Percentiles rank a stretch among this genome's conserved stretches.
phyloP scores from a whole-genome alignment of 2,888 invertebrate species.

The Eupithecia tripunctaria region DNA sequence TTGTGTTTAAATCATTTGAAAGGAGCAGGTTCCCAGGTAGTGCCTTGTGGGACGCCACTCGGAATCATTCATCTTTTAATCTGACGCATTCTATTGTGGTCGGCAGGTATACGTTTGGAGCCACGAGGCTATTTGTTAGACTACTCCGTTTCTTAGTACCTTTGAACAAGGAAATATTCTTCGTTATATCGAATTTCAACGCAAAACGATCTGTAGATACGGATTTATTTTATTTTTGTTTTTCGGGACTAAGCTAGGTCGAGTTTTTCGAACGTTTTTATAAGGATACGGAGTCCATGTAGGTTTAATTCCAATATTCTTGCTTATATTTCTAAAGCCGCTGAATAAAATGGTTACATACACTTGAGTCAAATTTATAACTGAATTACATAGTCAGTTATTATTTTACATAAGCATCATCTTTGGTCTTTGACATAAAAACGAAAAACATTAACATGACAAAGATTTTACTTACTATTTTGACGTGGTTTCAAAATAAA shows the following conservation, averaged over 20 bases:
- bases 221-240: neutral
- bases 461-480: neutral
- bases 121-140: slow-evolving; percentile 59
- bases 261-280: neutral
- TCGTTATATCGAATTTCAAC: slow-evolving; percentile 19
- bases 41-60: slow-evolving; percentile 67
- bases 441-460: neutral
- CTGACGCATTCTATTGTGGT: slow-evolving; percentile 80
- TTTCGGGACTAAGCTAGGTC: neutral
- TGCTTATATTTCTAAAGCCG: neutral
- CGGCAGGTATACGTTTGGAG: slow-evolving; percentile 58
- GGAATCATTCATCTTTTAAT: slow-evolving; percentile 83
- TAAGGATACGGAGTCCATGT: neutral
- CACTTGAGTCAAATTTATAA: neutral
- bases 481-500: neutral
- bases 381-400: no score
- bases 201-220: slow-evolving; percentile 10
- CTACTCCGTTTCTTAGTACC: slow-evolving; percentile 39
- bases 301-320: neutral
- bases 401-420: no score
- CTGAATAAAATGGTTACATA: neutral
- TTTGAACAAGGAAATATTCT: slow-evolving; percentile 23
- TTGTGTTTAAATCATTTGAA: slow-evolving; percentile 34
- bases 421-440: no score
- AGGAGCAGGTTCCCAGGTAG: slow-evolving; percentile 68